Evolutionary conservation across 2,113 vertebrate species (phyloP).

Genomic region (Tachysurus vachellii): DNA sequence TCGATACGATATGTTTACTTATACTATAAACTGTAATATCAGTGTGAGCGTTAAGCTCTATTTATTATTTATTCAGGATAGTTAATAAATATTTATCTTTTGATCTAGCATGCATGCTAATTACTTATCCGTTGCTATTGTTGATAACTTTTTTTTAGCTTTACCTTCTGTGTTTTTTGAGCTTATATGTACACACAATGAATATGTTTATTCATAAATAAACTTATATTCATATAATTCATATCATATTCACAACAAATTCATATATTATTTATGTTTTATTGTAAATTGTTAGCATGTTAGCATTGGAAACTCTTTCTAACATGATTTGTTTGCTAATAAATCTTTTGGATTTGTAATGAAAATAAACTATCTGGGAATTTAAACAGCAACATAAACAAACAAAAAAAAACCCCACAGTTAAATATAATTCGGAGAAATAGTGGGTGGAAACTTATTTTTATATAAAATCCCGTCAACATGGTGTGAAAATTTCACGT

Average conservation of each 20-base stretch:
- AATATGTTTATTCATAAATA: neutral
- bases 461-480: conserved; percentile 50
- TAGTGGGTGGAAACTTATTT: conserved; percentile 40
- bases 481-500: conserved; percentile 64
- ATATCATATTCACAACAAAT: neutral
- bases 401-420: neutral
- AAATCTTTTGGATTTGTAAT: neutral
- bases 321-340: neutral
- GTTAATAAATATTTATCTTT: neutral
- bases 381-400: neutral
- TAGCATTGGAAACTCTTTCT: neutral
- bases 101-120: neutral
- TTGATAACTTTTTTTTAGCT: neutral
- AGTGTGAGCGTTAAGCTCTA: neutral
- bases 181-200: neutral
- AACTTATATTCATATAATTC: no score
- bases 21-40: neutral
- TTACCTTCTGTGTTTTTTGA: neutral
- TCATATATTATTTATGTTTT: neutral
- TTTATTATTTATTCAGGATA: neutral
- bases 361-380: neutral
- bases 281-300: neutral
- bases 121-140: neutral
- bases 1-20: neutral
- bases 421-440: conserved; percentile 31